Evolutionary conservation across 2,888 invertebrate genomes (phyloP), one percentile per base, ranked within the genome.

Genomic region (Pterobdella sp.): DNA sequence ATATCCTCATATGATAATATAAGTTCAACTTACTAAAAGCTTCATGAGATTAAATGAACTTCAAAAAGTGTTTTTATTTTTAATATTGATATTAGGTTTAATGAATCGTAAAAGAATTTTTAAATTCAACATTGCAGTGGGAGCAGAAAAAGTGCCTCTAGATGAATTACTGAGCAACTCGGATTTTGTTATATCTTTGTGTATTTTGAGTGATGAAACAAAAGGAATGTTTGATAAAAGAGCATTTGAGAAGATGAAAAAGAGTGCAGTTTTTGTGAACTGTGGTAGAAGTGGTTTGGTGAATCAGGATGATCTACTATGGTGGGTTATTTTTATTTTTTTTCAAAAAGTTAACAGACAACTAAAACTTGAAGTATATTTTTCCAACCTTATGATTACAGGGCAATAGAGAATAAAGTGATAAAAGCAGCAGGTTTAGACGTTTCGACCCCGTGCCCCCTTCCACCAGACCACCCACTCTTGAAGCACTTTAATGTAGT

Each of bases 361-460:
- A n/a, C n/a, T n/a, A n/a, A n/a, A n/a, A n/a, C n/a, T n/a, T n/a
- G n/a, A n/a, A n/a, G n/a, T n/a, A n/a, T n/a, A n/a, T n/a, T n/a
- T n/a, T n/a, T n/a, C n/a, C n/a, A n/a, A n/a, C n/a, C n/a, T n/a
- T n/a, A 29, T 14, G 10, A 63, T 34, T 35, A 10, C 14, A 71
- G 71, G 31, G 75, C 68, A 31, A 56, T 71, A 22, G 56, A 71
- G 36, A 71, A 71, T 65, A 88, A 88, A 18, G 86, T 85, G 4
- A 93, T 95, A 72, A 85, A 87, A 79, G 92, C 89, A 0, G 95
- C 94, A 0, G 94, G 94, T 0, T 84, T 95, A 35, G 95, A 95
- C 85, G 94, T 95, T 0, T 93, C 90, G 75, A 89, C 89, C 0
- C 94, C 94, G 0, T 94, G 95, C 82, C 95, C 94, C 0, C 84